Percentiles rank a stretch among this genome's conserved stretches.
Conservation (phyloP, 35 echinoderm and acorn worm genomes). For the Apostichopus parvimensis region DNA sequence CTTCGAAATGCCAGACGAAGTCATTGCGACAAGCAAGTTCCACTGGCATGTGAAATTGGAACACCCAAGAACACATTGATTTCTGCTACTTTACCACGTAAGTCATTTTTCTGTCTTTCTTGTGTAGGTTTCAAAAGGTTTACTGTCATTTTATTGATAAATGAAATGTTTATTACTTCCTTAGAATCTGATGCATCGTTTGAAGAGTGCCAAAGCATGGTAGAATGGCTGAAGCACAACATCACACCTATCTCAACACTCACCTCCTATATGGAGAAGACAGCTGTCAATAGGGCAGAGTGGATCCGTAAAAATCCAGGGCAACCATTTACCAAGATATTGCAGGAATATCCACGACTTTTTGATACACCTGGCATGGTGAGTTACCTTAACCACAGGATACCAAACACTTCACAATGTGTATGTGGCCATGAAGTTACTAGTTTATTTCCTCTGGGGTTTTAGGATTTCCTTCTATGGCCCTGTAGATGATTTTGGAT, state of each 20-base stretch:
- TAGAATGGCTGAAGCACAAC: constrained; percentile 28
- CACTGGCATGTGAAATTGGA: not conserved
- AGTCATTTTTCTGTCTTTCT: not conserved
- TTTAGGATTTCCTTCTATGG: too few relatives aligned
- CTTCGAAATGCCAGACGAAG: constrained; percentile 22
- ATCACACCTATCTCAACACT: not conserved
- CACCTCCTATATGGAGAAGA: constrained; percentile 9
- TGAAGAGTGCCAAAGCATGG: constrained; percentile 19
- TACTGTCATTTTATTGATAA: not conserved
- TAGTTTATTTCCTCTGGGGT: too few relatives aligned
- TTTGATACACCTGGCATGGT: not conserved
- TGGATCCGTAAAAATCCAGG: constrained; percentile 9
- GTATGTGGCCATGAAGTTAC: too few relatives aligned
- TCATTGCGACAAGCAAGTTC: not conserved
- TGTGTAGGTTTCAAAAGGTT: not conserved
- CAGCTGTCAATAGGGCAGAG: constrained; percentile 25
- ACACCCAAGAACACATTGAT: not conserved
- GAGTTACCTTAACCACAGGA: not conserved
- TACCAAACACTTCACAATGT: too few relatives aligned
- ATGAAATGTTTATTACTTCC: not conserved
- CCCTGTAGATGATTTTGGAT: too few relatives aligned
- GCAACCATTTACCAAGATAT: not conserved
- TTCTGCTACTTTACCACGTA: constrained; percentile 1
- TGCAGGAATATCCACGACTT: not conserved
- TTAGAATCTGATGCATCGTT: constrained; percentile 12